Evolutionary conservation across 1,140 invertebrate genomes (phyloP).

Genomic region (Pseudomyrmex dendroicus): DNA sequence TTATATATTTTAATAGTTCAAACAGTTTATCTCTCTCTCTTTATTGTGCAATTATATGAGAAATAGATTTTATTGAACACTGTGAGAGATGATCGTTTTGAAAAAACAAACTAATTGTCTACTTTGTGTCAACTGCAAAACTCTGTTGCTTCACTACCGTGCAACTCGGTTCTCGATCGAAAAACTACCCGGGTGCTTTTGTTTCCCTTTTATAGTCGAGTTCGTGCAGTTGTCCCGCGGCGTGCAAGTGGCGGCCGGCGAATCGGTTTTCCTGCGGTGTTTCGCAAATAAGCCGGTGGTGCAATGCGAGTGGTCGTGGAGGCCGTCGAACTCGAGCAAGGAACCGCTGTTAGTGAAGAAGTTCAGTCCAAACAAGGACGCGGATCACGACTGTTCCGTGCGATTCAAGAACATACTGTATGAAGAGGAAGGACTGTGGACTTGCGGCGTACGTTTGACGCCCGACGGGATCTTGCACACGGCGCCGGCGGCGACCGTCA

Average conservation of each 20-base stretch:
- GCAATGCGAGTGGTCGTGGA: slow-evolving; percentile 84
- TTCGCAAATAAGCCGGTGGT: slow-evolving; percentile 82
- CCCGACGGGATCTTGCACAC: slow-evolving; percentile 79
- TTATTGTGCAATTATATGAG: too few relatives aligned
- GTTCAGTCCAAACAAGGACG: slow-evolving; percentile 80
- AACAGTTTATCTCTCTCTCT: too few relatives aligned
- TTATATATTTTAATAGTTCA: too few relatives aligned
- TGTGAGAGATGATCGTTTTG: too few relatives aligned
- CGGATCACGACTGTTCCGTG: slow-evolving; percentile 83
- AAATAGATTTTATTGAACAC: too few relatives aligned
- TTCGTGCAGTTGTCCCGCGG: slow-evolving; percentile 83
- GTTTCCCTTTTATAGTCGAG: slow-evolving; percentile 77
- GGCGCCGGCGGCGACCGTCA: slow-evolving; percentile 81
- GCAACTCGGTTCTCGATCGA: background rate
- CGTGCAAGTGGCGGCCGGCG: slow-evolving; percentile 82
- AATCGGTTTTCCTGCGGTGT: slow-evolving; percentile 81
- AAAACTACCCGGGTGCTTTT: slow-evolving; percentile 28
- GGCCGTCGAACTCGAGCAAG: slow-evolving; percentile 79
- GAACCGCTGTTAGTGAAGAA: slow-evolving; percentile 79
- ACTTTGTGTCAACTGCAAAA: background rate
- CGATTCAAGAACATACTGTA: slow-evolving; percentile 82
- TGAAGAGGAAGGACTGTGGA: slow-evolving; percentile 84
- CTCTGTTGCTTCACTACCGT: background rate
- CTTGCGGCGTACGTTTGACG: slow-evolving; percentile 81
- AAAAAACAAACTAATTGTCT: background rate